Evolutionary conservation across 1,140 invertebrate species (phyloP), one percentile per base, ranked within the genome.

Genomic region (Danaus plexippus): DNA sequence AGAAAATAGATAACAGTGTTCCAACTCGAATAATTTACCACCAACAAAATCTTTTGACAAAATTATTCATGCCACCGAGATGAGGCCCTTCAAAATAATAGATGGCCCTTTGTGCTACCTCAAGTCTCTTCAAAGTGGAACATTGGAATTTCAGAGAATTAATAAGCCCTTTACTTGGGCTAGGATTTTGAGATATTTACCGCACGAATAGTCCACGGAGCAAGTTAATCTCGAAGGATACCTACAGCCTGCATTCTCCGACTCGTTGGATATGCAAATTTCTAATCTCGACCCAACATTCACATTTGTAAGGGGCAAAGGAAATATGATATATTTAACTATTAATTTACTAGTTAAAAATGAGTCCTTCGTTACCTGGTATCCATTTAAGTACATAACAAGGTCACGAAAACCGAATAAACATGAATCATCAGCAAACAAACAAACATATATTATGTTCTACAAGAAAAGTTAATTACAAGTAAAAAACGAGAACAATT

Each of bases 121-220:
- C 53, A 53, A 66, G 64, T 65, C 59, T 52, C 52, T 63, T 67
- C 61, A 66, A 63, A 70, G 68, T 65, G 55, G 67, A 67, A 61
- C 73, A 69, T 70, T 59, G 66, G 64, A 68, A 76, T 77, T 71
- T 69, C 63, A 53, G 46, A 57, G 69, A 72, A 77, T 76, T 76
- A 76, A 74, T 77, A 75, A 77, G 71, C 75, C 71, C 67, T 72
- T 67, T 63, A 64, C 59, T 57, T 61, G 49, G 62, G 50, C 49
- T 57, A 66, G 71, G 70, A 63, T 67, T 66, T 62, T 59, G 56
- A 59, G 67, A 73, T 67, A 69, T 80, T 74, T 71, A 67, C 73
- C 69, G 62, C 67, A 62, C 57, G 64, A 73, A 71, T 69, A 68
- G 60, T 57, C 51, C 47, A 22, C 43, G 41, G 47, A 49, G 45